Base-by-base conservation (phyloP, 2,113 vertebrate species). In the Tyrannus savana region DNA sequence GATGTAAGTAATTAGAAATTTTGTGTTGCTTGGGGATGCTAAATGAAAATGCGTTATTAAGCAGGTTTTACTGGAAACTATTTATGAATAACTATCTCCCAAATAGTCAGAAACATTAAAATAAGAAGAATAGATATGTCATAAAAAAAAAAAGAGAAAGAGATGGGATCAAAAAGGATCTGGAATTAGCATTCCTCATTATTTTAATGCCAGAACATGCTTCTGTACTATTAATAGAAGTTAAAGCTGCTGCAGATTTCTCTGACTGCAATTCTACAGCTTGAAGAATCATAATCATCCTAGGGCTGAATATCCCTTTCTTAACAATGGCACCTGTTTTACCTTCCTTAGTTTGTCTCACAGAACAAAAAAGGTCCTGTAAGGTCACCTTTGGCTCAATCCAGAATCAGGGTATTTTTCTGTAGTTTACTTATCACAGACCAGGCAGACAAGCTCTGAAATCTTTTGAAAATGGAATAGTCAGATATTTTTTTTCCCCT, bases 311-410 rank as follows among this genome's bases (percentile, higher is more conserved):
- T 88, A 79, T 84, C 69, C 58, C 82, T 95, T 89, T 93, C 35
- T 72, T 81, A 90, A 91, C 94, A 95, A 46, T 93, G 66, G 50
- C 95, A 97, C 97, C 97, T 98, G 95, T 89, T 95, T 90, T 59
- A 75, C 87, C 92, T 94, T 97, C 90, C 90, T 95, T 91, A 64
- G 59, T 90, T 95, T 97, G 74, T 95, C 72, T 91, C 28, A 53
- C 74, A 76, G 93, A 96, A 93, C 82, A 94, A 95, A 98, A 64
- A 90, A 68, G 87, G 90, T 95, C 94, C 87, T 90, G 27, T 93
- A 91, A 96, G 94, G 89, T 97, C 93, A 88, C 73, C 86, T 91
- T 66, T 94, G 92, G 91, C 95, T 93, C 86, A 85, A 18, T 81
- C 62, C 56, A 66, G 53, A 88, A 88, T 30, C 63, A 63, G 84